Base-by-base conservation (phyloP, 1,140 invertebrate genomes). In the Ctenoplectra terminalis region DNA sequence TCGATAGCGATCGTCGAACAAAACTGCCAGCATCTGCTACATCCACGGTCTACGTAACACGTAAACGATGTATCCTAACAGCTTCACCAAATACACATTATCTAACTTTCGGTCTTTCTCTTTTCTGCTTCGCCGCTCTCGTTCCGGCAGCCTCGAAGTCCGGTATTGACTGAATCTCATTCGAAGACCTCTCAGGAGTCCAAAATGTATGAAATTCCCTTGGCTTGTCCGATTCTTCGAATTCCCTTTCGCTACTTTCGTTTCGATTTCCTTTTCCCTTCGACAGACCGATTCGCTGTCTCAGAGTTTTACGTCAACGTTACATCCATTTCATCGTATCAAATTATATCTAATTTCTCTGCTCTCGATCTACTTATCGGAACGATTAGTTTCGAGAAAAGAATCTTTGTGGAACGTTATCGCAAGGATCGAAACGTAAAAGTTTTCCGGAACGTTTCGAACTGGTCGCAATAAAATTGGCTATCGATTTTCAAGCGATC, bases 11-110 rank as follows among this genome's bases (percentile, higher is more conserved):
- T 66, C n/a, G 60, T 9, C n/a, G 43, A 67, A 3, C 34, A 52
- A 54, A 72, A 67, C 13, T 67, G 26, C 11, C 50, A 46, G 20
- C 37, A 67, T 46, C 63, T 69, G 74, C 50, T 56, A 37, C 43
- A 40, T 9, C 23, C 31, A 50, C 31, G 58, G n/a, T 37, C 9
- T 5, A 20, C n/a, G 34, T 77, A 77, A 34, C 37, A 69, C 74
- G 29, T 46, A 69, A 46, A 58, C 61, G 26, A 31, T 43, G 26
- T 23, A 46, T 23, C 40, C 37, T n/a, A 46, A 34, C 48, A 34
- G 50, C n/a, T 76, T 31, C 48, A 56, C 61, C 61, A 67, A 76
- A 76, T 31, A 66, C 37, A 46, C 29, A 26, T 77, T 77, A 58
- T 46, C 61, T 37, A 26, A 77, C 13, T 58, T 61, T 61, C 56